Evolutionary conservation across 2,888 invertebrate genomes (phyloP), one percentile per base, ranked within the genome.

Genomic region (Brassicogethes aeneus): DNA sequence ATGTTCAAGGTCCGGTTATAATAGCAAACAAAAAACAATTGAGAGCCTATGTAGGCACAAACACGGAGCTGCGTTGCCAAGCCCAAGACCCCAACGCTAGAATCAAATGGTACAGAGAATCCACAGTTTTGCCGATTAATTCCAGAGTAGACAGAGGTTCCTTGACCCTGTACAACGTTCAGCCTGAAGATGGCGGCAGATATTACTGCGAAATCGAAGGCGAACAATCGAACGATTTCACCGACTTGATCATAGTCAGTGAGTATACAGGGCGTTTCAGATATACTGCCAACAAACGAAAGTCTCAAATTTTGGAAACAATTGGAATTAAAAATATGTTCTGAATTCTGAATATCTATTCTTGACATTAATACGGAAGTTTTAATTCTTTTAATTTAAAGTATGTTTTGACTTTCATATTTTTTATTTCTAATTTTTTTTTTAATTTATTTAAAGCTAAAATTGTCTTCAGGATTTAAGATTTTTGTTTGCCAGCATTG

Each of bases 161-260:
- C 0, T 69, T 95, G 16, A 81, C 78, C 39, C 80, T 95, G 34
- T 72, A 75, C 3, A 74, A 79, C 45, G 79, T 87, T 1, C 70
- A 71, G 10, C 70, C 75, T 2, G 76, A 77, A 7, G 90, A 94
- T 64, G 79, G 84, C 7, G 97, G 96, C 0, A 70, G 79, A 14
- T 99, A 96, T 64, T 72, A 86, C 2, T 99, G 97, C 62, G 84
- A 83, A 2, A 82, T 82, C 58, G 80, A 84, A 48, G 89, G 86
- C 3, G 73, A 77, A 39, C 59, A 69, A 23, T 70, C 73, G 48
- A 76, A 71, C 59, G 82, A 83, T 70, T 82, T 79, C 70, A 77
- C 87, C 67, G 79, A 84, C 61, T 75, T 89, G 35, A 74, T 73
- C 57, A 79, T 89, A 50, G 75, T 79, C 69, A 79, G 82, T 86